Evolutionary conservation across 2,888 invertebrate genomes (phyloP), one percentile per base, ranked within the genome.

Genomic region (Megamerina dolium): DNA sequence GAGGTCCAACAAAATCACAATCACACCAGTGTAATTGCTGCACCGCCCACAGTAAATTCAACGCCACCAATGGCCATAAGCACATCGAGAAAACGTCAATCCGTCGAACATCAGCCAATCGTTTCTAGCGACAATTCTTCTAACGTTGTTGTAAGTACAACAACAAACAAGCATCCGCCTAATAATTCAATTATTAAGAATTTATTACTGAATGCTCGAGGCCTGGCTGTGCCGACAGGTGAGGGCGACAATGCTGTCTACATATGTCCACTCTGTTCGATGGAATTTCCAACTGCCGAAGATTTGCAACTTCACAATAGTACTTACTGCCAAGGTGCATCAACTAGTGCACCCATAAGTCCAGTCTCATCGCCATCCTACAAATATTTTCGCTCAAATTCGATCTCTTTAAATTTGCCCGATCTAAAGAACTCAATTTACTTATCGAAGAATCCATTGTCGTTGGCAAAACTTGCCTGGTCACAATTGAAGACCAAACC

Each of bases 281-380:
- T 83, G 61, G 79, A 83, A 20, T 91, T 86, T 61, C 79, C 84
- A 61, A 87, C 84, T 56, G 81, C 83, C 29, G 88, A 89, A 51
- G 87, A 87, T 61, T 73, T 90, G 54, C 85, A 87, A 64, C 77
- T 85, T 45, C 91, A 92, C 66, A 81, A 83, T 59, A 75, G 81
- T 61, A 83, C 83, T 61, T 87, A 86, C 65, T 89, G 90, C 63
- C 86, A 87, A 70, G 85, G 83, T 17, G 68, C 68, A n/a, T 71
- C 69, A 0, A 63, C 66, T 42, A 67, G 74, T 54, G 64, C 66
- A 0, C 65, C 69, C 8, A 64, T 64, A 13, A 72, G 70, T 44
- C 72, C 72, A 1, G 64, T 65, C 52, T 66, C 65, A 26, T 59
- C 62, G 41, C 61, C 75, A 53, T 59, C 66, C 3, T 73, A 73